Percentiles rank a stretch among this genome's conserved stretches.
Conservation (phyloP, 2,113 vertebrate species). For the Girardinichthys multiradiatus region DNA sequence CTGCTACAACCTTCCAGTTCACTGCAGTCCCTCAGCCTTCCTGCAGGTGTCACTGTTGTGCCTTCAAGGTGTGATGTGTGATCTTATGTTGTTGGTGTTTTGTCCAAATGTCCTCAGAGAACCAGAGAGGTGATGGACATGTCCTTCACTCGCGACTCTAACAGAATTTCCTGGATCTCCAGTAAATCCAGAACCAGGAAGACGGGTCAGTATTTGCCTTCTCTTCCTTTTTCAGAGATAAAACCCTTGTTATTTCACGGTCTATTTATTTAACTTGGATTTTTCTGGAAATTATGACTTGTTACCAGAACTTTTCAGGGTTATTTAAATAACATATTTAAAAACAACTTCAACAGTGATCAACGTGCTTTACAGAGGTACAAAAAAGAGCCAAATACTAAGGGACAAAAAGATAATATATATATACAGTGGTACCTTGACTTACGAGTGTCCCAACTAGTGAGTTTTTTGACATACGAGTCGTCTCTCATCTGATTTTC, state of each 20-base stretch:
- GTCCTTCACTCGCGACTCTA: neutral
- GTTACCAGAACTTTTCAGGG: neutral
- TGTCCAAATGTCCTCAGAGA: conserved; percentile 58
- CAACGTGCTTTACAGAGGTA: too few relatives aligned
- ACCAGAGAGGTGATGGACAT: conserved; percentile 59
- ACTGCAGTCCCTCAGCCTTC: neutral
- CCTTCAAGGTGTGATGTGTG: neutral
- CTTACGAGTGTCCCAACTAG: too few relatives aligned
- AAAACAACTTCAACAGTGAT: too few relatives aligned
- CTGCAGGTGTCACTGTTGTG: neutral
- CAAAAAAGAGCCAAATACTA: too few relatives aligned
- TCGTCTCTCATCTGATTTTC: too few relatives aligned
- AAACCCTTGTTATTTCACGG: neutral
- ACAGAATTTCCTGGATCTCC: conserved; percentile 41
- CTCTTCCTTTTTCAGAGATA: neutral
- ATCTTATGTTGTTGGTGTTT: too few relatives aligned
- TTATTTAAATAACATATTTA: too few relatives aligned
- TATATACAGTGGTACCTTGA: too few relatives aligned
- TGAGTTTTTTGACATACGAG: too few relatives aligned
- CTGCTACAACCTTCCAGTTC: too few relatives aligned
- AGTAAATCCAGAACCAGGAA: conserved; percentile 13
- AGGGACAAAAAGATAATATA: too few relatives aligned
- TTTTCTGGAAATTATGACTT: neutral
- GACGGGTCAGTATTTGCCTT: conserved; percentile 46
- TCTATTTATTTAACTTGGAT: too few relatives aligned